These are phyloP conservation scores for Lindbergichthys nudifrons DNA, from an alignment of 2,797 vertebrate genomes.

Conservation along the genomic window DNA sequence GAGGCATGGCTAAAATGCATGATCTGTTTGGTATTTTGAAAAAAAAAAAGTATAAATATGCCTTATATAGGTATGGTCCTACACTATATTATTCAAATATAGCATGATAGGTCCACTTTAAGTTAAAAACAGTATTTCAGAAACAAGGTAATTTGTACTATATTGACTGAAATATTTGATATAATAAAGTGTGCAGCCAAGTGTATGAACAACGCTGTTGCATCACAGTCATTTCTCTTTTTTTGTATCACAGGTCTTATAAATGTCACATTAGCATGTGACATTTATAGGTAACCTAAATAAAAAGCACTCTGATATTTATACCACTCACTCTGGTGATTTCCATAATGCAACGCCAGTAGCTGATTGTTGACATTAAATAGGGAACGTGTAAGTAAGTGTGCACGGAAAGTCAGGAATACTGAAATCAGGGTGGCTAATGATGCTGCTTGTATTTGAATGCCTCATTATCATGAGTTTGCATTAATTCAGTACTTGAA, in stretches of 20 bases:
- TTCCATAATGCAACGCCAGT: constrained; percentile 41
- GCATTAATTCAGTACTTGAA: constrained; percentile 45
- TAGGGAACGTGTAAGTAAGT: constrained; percentile 39
- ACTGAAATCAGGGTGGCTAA: constrained; percentile 42
- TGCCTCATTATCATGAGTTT: constrained; percentile 63
- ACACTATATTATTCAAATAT: no score
- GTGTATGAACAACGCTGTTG: not conserved
- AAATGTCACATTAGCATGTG: constrained; percentile 58
- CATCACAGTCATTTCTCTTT: not conserved
- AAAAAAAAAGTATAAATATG: no score
- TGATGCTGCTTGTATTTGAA: constrained; percentile 53
- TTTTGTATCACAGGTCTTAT: not conserved
- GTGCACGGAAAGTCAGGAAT: constrained; percentile 19
- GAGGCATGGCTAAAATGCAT: no score
- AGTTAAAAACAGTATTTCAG: no score
- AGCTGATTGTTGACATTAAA: constrained; percentile 53
- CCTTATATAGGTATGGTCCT: no score
- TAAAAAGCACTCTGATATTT: constrained; percentile 35
- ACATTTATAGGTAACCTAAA: constrained; percentile 48
- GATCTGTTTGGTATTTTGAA: no score
- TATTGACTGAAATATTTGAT: no score
- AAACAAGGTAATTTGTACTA: no score
- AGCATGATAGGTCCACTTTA: no score
- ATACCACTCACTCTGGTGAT: constrained; percentile 30
- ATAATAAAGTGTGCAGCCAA: not conserved